These are phyloP conservation scores for Caenorhabditis remanei DNA, from an alignment of 1,140 invertebrate genomes.

Conservation along the genomic window DNA sequence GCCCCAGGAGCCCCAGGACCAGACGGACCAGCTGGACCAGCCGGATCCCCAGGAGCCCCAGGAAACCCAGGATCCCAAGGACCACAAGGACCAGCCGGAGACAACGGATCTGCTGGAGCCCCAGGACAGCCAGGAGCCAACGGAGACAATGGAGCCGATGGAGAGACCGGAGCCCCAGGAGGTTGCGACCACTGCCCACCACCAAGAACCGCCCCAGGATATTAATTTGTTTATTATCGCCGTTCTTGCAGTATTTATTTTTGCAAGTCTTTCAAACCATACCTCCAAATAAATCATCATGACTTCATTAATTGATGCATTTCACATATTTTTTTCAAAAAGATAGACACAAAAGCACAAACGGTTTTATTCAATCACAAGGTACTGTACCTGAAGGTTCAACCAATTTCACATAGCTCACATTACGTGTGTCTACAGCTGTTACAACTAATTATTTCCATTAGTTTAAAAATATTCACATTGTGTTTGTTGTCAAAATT, in stretches of 20 bases:
- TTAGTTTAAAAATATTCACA: no score
- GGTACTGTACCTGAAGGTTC: no score
- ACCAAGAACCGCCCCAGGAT: conserved; percentile 66
- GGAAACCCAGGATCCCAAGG: conserved; percentile 57
- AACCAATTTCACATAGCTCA: no score
- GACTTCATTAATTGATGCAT: not conserved
- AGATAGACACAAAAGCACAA: not conserved
- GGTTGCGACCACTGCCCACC: conserved; percentile 67
- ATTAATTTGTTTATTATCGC: conserved; percentile 49
- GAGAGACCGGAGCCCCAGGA: conserved; percentile 62
- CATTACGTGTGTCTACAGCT: no score
- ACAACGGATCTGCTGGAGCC: conserved; percentile 58
- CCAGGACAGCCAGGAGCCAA: conserved; percentile 60
- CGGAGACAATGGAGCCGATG: conserved; percentile 62
- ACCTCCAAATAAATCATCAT: conserved; percentile 23
- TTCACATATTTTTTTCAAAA: not conserved
- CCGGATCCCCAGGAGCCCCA: conserved; percentile 59
- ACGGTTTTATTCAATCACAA: no score
- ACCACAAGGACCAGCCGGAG: conserved; percentile 62
- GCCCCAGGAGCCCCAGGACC: conserved; percentile 60
- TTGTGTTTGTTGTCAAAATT: no score
- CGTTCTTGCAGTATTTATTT: conserved; percentile 36
- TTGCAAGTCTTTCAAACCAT: conserved; percentile 17
- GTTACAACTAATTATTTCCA: no score
- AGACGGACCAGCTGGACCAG: conserved; percentile 56